These are phyloP conservation scores for Bacillus rossius DNA, from an alignment of 1,140 invertebrate genomes.

Conservation along the genomic window DNA sequence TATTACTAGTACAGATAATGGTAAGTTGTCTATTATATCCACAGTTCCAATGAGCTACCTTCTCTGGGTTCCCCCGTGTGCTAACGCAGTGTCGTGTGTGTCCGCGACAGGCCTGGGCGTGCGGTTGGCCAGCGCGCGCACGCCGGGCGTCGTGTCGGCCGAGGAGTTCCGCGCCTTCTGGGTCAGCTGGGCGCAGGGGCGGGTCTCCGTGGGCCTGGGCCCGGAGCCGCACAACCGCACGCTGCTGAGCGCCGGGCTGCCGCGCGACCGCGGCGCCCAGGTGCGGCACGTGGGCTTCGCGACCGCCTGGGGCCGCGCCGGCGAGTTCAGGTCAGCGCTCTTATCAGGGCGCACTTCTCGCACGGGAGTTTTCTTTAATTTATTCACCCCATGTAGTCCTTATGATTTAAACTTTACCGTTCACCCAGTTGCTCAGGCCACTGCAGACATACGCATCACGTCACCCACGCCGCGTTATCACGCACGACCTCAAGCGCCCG, in stretches of 20 bases:
- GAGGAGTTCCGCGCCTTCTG: constrained; percentile 52
- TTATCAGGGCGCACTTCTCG: too few relatives aligned
- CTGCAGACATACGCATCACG: too few relatives aligned
- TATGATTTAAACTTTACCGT: neutral
- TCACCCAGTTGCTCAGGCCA: neutral
- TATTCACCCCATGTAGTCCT: neutral
- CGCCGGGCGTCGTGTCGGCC: constrained; percentile 44
- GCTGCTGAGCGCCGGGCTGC: constrained; percentile 49
- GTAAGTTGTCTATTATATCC: too few relatives aligned
- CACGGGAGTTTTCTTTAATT: too few relatives aligned
- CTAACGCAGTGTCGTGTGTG: too few relatives aligned
- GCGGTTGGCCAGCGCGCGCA: constrained; percentile 47
- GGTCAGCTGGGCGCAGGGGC: constrained; percentile 53
- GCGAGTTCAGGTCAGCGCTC: constrained; percentile 52
- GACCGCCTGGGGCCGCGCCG: constrained; percentile 51
- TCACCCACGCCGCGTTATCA: too few relatives aligned
- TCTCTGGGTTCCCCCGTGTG: too few relatives aligned
- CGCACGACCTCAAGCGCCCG: too few relatives aligned
- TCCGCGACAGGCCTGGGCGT: constrained; percentile 50
- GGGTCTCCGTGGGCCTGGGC: constrained; percentile 49
- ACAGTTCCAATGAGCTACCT: too few relatives aligned
- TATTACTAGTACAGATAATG: too few relatives aligned
- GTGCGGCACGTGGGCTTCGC: constrained; percentile 55
- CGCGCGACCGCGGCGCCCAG: constrained; percentile 46
- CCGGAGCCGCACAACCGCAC: constrained; percentile 44